Conservation (phyloP, 2,797 vertebrate genomes). For the Brachyalestes nurse region DNA sequence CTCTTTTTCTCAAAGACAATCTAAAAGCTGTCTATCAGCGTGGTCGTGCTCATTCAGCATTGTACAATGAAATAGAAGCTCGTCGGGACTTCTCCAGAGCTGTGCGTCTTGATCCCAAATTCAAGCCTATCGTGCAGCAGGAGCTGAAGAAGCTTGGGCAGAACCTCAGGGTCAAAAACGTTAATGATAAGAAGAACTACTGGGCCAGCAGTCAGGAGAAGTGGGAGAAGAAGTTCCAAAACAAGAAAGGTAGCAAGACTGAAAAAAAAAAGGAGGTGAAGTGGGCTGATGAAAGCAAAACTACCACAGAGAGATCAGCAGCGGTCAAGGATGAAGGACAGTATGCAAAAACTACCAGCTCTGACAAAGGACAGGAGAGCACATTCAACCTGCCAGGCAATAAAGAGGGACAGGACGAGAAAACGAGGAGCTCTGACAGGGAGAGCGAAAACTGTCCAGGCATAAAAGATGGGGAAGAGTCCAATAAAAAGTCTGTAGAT, state of each 20-base stretch:
- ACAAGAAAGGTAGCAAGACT: constrained; percentile 49
- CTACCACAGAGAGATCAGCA: not conserved
- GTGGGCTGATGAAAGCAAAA: constrained; percentile 42
- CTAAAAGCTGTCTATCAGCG: constrained; percentile 79
- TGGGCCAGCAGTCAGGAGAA: constrained; percentile 70
- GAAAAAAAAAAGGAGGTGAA: constrained; percentile 46
- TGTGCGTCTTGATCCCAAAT: constrained; percentile 72
- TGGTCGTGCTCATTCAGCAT: constrained; percentile 71
- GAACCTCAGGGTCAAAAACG: constrained; percentile 60
- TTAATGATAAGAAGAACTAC: constrained; percentile 76
- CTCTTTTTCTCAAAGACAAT: constrained; percentile 67
- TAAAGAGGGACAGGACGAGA: constrained; percentile 38
- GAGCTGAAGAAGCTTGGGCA: constrained; percentile 75
- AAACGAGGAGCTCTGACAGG: constrained; percentile 46
- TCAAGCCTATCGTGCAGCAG: constrained; percentile 69
- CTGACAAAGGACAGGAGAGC: constrained; percentile 31
- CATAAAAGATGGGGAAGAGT: constrained; percentile 16
- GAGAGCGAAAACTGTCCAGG: constrained; percentile 16
- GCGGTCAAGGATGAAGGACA: constrained; percentile 41
- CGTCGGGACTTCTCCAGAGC: constrained; percentile 69
- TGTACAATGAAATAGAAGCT: constrained; percentile 74
- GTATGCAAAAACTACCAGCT: constrained; percentile 19
- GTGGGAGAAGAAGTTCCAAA: constrained; percentile 56
- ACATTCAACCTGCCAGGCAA: constrained; percentile 41
- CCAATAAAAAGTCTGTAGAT: constrained; percentile 63